A percentile compares a stretch with the other conserved stretches of the same genome.
These are phyloP conservation scores for Amphipyra berbera DNA, from an alignment of 2,888 invertebrate genomes.

Conservation along the genomic window DNA sequence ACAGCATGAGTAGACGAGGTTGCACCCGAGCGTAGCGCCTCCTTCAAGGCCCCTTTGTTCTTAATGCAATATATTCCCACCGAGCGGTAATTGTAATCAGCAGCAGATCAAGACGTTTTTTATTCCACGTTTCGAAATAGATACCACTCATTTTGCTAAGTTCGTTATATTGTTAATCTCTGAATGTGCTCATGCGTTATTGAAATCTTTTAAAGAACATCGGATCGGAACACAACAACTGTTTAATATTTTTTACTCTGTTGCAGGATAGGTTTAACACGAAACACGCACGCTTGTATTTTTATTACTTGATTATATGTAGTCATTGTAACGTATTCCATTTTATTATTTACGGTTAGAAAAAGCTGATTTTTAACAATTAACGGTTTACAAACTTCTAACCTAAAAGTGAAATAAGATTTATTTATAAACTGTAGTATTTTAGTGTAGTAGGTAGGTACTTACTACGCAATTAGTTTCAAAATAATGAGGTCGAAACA, in stretches of 20 bases:
- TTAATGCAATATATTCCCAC: slow-evolving; percentile 83
- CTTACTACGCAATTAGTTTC: no score
- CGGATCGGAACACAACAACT: slow-evolving; percentile 14
- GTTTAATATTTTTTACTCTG: slow-evolving; percentile 31
- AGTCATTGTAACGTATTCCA: slow-evolving; percentile 29
- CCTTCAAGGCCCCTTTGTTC: slow-evolving; percentile 83
- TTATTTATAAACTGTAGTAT: slow-evolving; percentile 2
- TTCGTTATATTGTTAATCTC: slow-evolving; percentile 31
- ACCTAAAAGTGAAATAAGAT: slow-evolving; percentile 19
- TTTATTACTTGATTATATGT: slow-evolving; percentile 41
- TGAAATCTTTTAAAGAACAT: slow-evolving; percentile 30
- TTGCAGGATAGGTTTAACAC: slow-evolving; percentile 25
- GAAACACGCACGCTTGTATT: slow-evolving; percentile 43
- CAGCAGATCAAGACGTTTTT: slow-evolving; percentile 76
- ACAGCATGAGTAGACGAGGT: slow-evolving; percentile 63
- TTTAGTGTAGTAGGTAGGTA: no score
- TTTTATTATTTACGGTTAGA: slow-evolving; percentile 34
- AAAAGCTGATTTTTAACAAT: slow-evolving; percentile 15
- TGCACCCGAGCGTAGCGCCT: slow-evolving; percentile 74
- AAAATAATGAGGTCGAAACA: not conserved
- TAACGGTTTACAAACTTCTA: slow-evolving; percentile 6
- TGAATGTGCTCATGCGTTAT: slow-evolving; percentile 23
- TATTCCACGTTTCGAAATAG: slow-evolving; percentile 74
- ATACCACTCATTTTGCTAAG: slow-evolving; percentile 52
- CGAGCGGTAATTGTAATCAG: slow-evolving; percentile 81